Conservation (phyloP, 2,888 invertebrate species). For the Cephalotes varians region DNA sequence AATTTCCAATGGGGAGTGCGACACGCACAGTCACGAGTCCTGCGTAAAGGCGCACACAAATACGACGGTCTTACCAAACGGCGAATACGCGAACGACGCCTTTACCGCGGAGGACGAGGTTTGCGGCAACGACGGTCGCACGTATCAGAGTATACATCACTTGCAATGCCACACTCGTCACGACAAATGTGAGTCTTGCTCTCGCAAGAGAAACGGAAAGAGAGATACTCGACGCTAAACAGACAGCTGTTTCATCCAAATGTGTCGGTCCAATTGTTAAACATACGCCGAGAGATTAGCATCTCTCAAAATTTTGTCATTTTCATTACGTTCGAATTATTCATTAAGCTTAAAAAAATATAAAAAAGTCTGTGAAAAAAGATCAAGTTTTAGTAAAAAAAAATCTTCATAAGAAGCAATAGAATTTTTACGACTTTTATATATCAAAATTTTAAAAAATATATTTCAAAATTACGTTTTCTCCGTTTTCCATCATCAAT, state of each 20-base stretch:
- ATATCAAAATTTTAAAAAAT: background rate
- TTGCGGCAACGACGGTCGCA: slow-evolving; percentile 79
- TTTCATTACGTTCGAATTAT: background rate
- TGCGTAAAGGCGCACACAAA: slow-evolving; percentile 33
- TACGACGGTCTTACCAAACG: slow-evolving; percentile 41
- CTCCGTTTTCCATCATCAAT: background rate
- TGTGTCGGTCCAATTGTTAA: background rate
- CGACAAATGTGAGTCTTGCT: slow-evolving; percentile 75
- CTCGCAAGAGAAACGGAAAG: background rate
- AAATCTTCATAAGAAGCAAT: background rate
- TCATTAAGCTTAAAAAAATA: background rate
- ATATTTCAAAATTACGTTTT: background rate
- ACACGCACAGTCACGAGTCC: slow-evolving; percentile 40
- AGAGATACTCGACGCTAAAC: background rate
- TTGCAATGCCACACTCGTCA: slow-evolving; percentile 75
- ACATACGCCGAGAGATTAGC: background rate
- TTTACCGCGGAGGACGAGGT: slow-evolving; percentile 68
- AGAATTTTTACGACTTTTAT: background rate
- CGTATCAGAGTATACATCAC: slow-evolving; percentile 76
- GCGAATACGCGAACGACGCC: slow-evolving; percentile 54
- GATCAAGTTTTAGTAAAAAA: background rate
- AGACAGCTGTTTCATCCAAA: background rate
- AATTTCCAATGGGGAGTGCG: slow-evolving; percentile 50
- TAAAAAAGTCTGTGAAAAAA: background rate
- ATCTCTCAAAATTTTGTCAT: background rate